Evolutionary conservation across 2,888 invertebrate genomes (phyloP), one percentile per base, ranked within the genome.

Genomic region (Byasa hedistus): DNA sequence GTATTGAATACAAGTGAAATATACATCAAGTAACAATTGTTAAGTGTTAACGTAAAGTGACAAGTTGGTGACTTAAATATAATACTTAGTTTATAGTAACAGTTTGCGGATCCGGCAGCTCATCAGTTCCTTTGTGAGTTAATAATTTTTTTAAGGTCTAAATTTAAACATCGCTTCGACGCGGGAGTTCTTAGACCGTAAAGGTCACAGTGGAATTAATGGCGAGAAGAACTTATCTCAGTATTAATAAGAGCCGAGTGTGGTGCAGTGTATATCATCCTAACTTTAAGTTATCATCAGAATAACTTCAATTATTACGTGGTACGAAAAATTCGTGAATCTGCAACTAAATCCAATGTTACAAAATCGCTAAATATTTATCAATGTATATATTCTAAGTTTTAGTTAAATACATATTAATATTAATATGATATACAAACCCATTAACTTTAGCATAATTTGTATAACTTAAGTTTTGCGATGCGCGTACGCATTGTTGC

Each of bases 1-100:
- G 71, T 66, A 69, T 73, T 66, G 76, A 62, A 61, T 69, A 73
- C 70, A 71, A 68, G 73, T 73, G 68, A 68, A 65, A 69, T 70
- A 65, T 61, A 39, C 68, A 24, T 60, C 60, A 65, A 57, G 57
- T 24, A 51, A 59, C 17, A 57, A 52, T 56, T 51, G 22, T 62
- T 17, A 24, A 51, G 65, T 65, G 62, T 65, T 39, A 65, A 62
- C 60, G 64, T 66, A 64, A 36, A 24, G 23, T 57, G 64, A 27
- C 17, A 61, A 17, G 32, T 23, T 65, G 64, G 69, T 69, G 63
- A 62, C 10, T 59, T 55, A 36, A 52, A 27, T 44, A 57, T 39
- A 23, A 52, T 55, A 39, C n/a, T n/a, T n/a, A n/a, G n/a, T n/a
- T n/a, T n/a, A 51, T 56, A 19, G 22, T 57, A 48, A 48, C 1